Evolutionary conservation across 2,888 invertebrate genomes (phyloP).

Genomic region (Sclerodermus sp.): DNA sequence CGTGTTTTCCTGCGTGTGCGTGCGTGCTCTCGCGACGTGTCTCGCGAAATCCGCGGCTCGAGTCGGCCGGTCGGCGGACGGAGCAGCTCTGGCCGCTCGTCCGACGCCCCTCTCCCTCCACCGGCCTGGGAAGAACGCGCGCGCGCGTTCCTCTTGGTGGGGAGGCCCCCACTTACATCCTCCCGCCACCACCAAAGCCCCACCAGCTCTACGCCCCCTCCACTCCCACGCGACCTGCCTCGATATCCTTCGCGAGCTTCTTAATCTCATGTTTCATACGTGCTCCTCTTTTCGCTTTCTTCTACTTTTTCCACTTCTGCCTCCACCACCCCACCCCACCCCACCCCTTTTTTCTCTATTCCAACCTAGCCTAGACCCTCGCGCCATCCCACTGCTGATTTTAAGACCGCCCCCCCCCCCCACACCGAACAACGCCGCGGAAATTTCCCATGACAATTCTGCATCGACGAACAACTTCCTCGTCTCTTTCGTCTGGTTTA

Average conservation of each 20-base stretch:
- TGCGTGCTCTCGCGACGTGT: slow-evolving; percentile 26
- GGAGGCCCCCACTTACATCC: slow-evolving; percentile 16
- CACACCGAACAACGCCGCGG: too few species aligned
- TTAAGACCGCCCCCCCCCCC: too few species aligned
- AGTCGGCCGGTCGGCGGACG: slow-evolving; percentile 57
- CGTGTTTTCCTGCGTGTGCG: slow-evolving; percentile 1
- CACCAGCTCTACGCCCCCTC: slow-evolving; percentile 10
- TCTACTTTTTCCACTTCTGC: not conserved
- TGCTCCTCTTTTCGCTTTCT: slow-evolving; percentile 1
- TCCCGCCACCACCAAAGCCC: slow-evolving; percentile 1
- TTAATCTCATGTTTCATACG: too few species aligned
- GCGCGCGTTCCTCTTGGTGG: slow-evolving; percentile 28
- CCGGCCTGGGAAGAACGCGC: slow-evolving; percentile 9
- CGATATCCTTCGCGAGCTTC: not conserved
- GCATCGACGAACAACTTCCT: too few species aligned
- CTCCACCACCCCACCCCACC: not conserved
- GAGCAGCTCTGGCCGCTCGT: slow-evolving; percentile 54
- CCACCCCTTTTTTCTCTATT: not conserved
- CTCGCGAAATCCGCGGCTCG: slow-evolving; percentile 50
- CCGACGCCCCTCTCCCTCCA: slow-evolving; percentile 35
- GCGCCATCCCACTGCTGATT: not conserved
- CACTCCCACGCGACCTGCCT: not conserved
- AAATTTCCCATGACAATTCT: too few species aligned
- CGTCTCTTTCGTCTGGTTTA: too few species aligned
- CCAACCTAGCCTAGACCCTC: not conserved